A percentile compares a stretch with the other conserved stretches of the same genome.
Conservation (phyloP, 2,113 vertebrate genomes). For the Pavo muticus region DNA sequence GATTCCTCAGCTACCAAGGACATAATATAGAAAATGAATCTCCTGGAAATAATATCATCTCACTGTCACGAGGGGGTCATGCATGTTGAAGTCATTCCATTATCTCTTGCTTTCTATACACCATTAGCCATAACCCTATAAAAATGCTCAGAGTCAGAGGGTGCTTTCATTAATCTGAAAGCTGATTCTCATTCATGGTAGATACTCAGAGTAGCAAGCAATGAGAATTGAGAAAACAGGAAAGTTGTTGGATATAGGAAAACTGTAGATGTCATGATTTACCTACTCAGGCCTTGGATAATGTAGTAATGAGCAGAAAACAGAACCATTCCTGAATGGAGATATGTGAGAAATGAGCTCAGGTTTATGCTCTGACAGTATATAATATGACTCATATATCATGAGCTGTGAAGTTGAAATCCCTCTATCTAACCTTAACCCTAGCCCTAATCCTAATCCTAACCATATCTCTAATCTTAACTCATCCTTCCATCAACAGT, state of each 20-base stretch:
- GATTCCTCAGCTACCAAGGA: neutral
- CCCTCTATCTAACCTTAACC: neutral
- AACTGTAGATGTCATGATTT: neutral
- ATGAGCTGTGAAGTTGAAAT: neutral
- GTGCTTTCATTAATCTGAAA: neutral
- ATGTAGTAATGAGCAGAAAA: neutral
- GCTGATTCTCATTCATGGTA: neutral
- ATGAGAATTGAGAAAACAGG: fast-evolving
- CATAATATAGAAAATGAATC: neutral
- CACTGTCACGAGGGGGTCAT: neutral
- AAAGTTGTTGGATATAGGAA: neutral
- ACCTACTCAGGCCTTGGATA: fast-evolving
- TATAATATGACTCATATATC: neutral
- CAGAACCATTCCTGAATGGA: neutral
- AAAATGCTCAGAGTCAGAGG: neutral
- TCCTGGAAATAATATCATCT: neutral
- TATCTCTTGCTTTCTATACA: neutral
- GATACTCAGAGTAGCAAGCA: neutral
- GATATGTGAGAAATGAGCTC: neutral
- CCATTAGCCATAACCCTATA: neutral
- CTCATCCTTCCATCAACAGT: no score
- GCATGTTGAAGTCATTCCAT: neutral
- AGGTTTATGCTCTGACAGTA: neutral
- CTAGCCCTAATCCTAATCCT: no score
- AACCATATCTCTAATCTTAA: no score